Conservation (phyloP, 2,797 vertebrate species). For the Eulemur rubriventer region DNA sequence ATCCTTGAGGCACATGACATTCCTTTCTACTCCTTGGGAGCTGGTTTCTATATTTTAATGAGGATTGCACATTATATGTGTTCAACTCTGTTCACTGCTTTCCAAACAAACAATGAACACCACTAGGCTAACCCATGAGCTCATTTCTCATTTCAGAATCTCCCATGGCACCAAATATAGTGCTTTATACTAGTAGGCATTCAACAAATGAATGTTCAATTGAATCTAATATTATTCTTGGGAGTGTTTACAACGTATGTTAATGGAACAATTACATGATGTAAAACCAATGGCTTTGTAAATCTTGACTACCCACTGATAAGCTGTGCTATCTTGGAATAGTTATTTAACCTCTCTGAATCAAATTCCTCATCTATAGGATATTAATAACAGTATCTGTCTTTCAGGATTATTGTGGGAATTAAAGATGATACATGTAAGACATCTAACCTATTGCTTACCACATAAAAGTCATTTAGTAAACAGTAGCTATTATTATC, state of each 20-base stretch:
- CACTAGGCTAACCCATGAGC: neutral
- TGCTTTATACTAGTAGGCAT: neutral
- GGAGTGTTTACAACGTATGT: neutral
- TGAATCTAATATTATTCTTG: neutral
- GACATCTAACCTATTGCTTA: neutral
- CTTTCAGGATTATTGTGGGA: neutral
- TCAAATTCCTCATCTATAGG: neutral
- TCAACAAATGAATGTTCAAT: neutral
- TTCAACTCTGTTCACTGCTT: neutral
- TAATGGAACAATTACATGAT: neutral
- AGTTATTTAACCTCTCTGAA: neutral
- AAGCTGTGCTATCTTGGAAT: neutral
- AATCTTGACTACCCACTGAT: neutral
- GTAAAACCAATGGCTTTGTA: neutral
- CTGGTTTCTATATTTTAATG: neutral
- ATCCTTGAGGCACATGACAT: neutral
- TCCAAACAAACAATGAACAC: neutral
- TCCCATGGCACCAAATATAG: neutral
- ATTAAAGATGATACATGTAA: neutral
- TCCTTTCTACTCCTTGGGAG: neutral
- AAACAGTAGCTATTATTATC: neutral
- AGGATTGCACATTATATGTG: neutral
- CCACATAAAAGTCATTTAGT: neutral
- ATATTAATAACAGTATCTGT: neutral
- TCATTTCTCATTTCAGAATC: neutral